Conservation (phyloP, 2,888 invertebrate species). For the Salticus scenicus region DNA sequence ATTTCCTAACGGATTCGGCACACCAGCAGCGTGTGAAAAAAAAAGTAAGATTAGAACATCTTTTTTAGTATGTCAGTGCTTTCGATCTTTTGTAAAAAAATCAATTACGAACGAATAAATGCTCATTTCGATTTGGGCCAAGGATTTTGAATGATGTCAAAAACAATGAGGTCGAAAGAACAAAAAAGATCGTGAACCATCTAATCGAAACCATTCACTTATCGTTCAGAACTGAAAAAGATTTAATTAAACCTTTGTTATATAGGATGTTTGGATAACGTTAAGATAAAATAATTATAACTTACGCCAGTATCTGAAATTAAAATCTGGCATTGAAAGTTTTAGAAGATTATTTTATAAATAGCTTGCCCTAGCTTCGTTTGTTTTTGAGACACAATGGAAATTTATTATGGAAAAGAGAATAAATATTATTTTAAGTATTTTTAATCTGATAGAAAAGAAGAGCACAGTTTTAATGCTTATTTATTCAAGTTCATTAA, state of each 20-base stretch:
- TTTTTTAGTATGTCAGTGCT: background rate
- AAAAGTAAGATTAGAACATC: background rate
- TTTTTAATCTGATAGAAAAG: no score
- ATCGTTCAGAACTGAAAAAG: background rate
- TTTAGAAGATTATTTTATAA: no score
- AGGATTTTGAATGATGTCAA: conserved; percentile 2
- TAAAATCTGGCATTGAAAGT: no score
- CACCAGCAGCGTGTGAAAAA: background rate
- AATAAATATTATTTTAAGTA: no score
- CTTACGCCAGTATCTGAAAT: no score
- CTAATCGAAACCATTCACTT: background rate
- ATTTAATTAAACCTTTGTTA: background rate
- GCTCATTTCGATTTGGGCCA: background rate
- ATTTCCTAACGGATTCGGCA: no score
- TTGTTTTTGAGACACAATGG: no score
- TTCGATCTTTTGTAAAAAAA: background rate
- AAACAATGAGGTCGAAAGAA: conserved; percentile 9
- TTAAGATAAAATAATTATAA: no score
- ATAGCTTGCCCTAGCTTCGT: no score
- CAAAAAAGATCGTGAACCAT: background rate
- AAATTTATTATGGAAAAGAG: no score
- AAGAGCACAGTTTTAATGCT: no score
- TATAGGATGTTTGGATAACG: background rate
- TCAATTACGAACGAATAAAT: background rate
- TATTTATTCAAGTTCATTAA: no score